Evolutionary conservation across 1,140 invertebrate genomes (phyloP).

Genomic region (Bombus confusus): DNA sequence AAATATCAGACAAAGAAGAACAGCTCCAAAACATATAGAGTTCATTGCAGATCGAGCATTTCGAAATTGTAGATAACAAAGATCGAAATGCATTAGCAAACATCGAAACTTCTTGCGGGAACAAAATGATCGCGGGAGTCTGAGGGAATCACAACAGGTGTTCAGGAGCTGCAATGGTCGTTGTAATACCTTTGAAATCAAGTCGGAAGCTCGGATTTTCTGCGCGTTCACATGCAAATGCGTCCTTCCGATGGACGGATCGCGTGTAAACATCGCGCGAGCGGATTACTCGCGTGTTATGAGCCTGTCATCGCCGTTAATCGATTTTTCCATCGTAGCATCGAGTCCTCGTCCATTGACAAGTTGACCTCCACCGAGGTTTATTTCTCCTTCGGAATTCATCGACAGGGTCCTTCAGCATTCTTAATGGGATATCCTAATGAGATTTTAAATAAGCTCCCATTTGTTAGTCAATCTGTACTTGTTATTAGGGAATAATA

Average conservation of each 20-base stretch:
- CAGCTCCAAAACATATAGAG: not conserved
- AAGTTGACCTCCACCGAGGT: not conserved
- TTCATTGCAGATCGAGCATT: not conserved
- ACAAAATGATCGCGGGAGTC: not conserved
- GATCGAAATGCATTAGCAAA: not conserved
- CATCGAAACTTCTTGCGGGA: not conserved
- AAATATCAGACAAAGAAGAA: not conserved
- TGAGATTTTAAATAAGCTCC: not conserved
- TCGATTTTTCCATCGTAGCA: slow-evolving; percentile 20
- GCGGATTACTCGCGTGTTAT: slow-evolving; percentile 41
- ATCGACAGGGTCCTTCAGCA: not conserved
- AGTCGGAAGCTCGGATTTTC: slow-evolving; percentile 39
- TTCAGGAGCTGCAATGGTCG: slow-evolving; percentile 20
- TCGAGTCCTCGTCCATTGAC: not conserved
- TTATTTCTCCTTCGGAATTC: not conserved
- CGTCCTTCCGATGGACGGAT: slow-evolving; percentile 37
- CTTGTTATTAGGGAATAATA: not conserved
- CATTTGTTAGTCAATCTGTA: not conserved
- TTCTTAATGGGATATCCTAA: not conserved
- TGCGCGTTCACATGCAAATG: slow-evolving; percentile 30
- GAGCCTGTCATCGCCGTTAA: slow-evolving; percentile 13
- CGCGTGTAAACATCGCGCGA: slow-evolving; percentile 34
- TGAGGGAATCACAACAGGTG: slow-evolving; percentile 36
- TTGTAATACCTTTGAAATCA: slow-evolving; percentile 34
- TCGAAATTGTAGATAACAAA: not conserved